These are phyloP conservation scores for Isichthys henryi DNA, from an alignment of 2,113 vertebrate genomes.

Conservation along the genomic window DNA sequence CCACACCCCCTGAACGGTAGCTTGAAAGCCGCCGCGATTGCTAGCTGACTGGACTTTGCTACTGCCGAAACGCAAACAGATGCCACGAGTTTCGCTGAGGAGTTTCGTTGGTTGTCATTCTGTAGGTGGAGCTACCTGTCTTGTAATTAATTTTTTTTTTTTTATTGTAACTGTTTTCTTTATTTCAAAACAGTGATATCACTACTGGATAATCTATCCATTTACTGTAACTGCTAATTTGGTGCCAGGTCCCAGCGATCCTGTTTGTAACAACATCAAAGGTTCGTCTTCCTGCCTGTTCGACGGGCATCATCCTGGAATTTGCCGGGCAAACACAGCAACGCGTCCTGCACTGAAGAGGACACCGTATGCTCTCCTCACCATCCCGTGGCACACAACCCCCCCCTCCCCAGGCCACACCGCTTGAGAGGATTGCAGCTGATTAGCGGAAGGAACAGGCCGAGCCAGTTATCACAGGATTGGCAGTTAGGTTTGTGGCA, in stretches of 20 bases:
- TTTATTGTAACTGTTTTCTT: not conserved
- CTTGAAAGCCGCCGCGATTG: not conserved
- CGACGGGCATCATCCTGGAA: not conserved
- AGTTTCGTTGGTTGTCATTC: not conserved
- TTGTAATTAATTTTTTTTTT: not conserved
- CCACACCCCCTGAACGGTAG: not conserved
- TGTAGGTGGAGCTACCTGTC: not conserved
- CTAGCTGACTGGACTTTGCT: not conserved
- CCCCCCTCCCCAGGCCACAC: constrained; percentile 26
- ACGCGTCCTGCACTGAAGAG: not conserved
- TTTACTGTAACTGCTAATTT: not conserved
- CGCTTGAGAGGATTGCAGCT: constrained; percentile 41
- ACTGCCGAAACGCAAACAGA: not conserved
- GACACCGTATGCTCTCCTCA: not conserved
- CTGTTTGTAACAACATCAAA: not conserved
- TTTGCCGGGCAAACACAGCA: not conserved
- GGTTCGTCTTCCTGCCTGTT: not conserved
- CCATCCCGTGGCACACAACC: not conserved
- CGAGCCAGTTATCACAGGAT: constrained; percentile 44
- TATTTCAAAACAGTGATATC: not conserved
- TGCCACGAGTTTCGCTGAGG: not conserved
- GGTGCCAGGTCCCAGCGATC: not conserved
- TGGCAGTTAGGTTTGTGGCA: constrained; percentile 24
- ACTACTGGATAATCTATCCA: not conserved
- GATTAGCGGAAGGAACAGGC: constrained; percentile 39